phyloP scores from a whole-genome alignment of 2,888 invertebrate genomes.

The Tenthredo livida region DNA sequence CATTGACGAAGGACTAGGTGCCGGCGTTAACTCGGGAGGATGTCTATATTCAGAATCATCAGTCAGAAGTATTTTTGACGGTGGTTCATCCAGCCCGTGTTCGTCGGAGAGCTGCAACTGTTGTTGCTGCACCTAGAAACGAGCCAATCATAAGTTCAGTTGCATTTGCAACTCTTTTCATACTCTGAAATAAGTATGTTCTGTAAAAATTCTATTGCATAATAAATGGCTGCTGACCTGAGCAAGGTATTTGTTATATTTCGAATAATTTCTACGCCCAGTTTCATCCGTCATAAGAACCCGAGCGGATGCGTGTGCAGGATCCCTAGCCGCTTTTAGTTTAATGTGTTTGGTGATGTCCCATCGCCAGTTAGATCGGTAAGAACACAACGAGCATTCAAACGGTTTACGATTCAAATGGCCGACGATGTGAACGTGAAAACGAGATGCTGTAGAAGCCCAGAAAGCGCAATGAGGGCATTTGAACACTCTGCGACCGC shows the following conservation, averaged over 20 bases:
- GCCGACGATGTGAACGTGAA: constrained; percentile 96
- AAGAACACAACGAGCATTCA: constrained; percentile 95
- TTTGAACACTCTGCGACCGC: constrained; percentile 87
- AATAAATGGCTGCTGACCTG: constrained; percentile 77
- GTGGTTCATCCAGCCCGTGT: constrained; percentile 67
- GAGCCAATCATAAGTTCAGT: neutral
- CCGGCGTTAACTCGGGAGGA: constrained; percentile 65
- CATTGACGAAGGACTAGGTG: constrained; percentile 59
- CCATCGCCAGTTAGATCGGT: constrained; percentile 98
- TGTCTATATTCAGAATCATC: constrained; percentile 62
- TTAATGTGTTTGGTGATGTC: constrained; percentile 98
- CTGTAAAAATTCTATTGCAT: neutral
- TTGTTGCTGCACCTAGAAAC: constrained; percentile 64
- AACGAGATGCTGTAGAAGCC: constrained; percentile 95
- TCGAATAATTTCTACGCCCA: constrained; percentile 93
- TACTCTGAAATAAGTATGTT: neutral
- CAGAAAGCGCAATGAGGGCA: constrained; percentile 96
- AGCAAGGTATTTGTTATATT: constrained; percentile 94
- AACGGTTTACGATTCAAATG: constrained; percentile 96
- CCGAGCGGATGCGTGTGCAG: constrained; percentile 88
- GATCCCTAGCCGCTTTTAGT: constrained; percentile 91
- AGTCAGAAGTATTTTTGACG: constrained; percentile 66
- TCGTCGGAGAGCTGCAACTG: constrained; percentile 65
- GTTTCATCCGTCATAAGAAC: constrained; percentile 96
- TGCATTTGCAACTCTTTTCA: neutral